These are phyloP conservation scores for Hepsetus odoe DNA, from an alignment of 2,113 vertebrate species.

Conservation along the genomic window DNA sequence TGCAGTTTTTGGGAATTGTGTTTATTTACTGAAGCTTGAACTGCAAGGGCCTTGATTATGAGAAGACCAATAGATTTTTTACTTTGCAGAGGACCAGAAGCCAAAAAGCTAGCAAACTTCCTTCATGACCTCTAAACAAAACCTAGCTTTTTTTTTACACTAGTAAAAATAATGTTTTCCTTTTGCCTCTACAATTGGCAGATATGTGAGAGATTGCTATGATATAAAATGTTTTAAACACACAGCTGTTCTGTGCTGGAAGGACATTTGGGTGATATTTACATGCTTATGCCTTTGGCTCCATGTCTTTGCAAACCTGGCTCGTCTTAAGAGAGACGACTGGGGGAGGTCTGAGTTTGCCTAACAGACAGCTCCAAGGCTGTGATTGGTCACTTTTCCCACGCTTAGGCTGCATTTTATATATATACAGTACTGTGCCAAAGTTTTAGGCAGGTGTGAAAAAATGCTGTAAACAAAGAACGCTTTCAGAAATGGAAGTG, in stretches of 20 bases:
- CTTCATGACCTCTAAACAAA: too few species aligned
- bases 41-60: not conserved
- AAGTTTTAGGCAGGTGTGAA: too few species aligned
- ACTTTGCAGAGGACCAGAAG: not conserved
- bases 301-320: constrained; percentile 17
- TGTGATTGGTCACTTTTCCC: constrained; percentile 20
- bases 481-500: too few species aligned
- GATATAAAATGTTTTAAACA: too few species aligned
- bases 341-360: constrained; percentile 18
- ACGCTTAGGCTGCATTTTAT: not conserved
- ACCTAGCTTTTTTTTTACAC: not conserved
- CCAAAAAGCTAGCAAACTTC: too few species aligned
- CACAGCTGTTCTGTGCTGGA: not conserved
- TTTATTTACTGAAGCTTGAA: not conserved
- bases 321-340: not conserved
- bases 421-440: too few species aligned
- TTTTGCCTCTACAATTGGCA: too few species aligned
- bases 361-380: constrained; percentile 1
- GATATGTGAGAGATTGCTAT: too few species aligned
- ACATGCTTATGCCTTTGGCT: not conserved
- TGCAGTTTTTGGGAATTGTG: not conserved
- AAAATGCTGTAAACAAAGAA: too few species aligned
- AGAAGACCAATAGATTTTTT: not conserved
- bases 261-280: not conserved
- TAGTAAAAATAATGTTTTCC: too few species aligned